These are phyloP conservation scores for Drosophila nigritarsus DNA, from an alignment of 2,888 invertebrate genomes.

Conservation along the genomic window DNA sequence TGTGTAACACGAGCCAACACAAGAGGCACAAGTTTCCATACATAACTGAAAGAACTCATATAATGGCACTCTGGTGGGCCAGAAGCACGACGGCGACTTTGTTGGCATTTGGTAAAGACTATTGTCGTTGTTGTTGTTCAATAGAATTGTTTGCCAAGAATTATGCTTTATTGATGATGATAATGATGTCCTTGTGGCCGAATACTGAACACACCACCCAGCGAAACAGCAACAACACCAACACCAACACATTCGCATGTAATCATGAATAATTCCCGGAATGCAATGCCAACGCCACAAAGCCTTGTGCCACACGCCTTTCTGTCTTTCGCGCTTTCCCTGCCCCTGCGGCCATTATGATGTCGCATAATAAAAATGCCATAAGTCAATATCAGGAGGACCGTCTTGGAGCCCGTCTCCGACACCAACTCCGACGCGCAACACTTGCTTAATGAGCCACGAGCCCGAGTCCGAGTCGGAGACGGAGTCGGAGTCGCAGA, in stretches of 20 bases:
- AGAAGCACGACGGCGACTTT: conserved; percentile 48
- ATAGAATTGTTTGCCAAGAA: conserved; percentile 81
- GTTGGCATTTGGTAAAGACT: conserved; percentile 37
- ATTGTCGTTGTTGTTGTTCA: conserved; percentile 69
- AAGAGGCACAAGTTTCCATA: conserved; percentile 24
- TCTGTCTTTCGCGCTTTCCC: background rate
- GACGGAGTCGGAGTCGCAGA: background rate
- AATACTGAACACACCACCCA: conserved; percentile 31
- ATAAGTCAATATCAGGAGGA: conserved; percentile 75
- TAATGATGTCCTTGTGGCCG: conserved; percentile 78
- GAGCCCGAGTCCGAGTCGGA: background rate
- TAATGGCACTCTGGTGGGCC: conserved; percentile 68
- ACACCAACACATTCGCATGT: conserved; percentile 32
- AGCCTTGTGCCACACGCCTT: conserved; percentile 21
- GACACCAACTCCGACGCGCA: conserved; percentile 24
- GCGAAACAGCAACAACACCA: conserved; percentile 4
- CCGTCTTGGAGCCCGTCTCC: background rate
- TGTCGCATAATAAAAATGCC: conserved; percentile 76
- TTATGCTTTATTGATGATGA: conserved; percentile 82
- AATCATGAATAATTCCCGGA: conserved; percentile 75
- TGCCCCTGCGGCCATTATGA: conserved; percentile 2
- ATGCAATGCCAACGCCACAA: conserved; percentile 50
- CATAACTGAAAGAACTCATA: conserved; percentile 12
- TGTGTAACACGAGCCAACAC: conserved; percentile 82
- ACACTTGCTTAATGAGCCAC: conserved; percentile 69